phyloP scores from a whole-genome alignment of 2,888 invertebrate species.

The Dichetophora obliterata region DNA sequence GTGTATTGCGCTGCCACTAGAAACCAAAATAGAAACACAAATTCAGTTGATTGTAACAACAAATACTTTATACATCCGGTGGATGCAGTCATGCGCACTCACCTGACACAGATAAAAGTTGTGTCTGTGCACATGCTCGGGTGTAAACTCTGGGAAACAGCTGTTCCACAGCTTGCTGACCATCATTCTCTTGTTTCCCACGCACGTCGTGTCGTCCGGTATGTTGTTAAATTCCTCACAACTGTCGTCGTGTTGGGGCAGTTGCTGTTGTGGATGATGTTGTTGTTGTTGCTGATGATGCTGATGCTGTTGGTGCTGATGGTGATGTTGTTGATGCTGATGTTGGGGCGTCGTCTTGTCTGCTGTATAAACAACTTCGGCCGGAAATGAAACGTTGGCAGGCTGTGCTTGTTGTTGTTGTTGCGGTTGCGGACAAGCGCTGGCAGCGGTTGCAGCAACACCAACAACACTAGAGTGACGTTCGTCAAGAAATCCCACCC shows the following conservation, averaged over 20 bases:
- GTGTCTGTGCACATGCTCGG: constrained; percentile 69
- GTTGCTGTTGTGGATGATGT: constrained; percentile 52
- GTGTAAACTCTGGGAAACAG: constrained; percentile 69
- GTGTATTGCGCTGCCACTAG: constrained; percentile 70
- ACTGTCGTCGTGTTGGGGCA: constrained; percentile 59
- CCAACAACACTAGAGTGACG: constrained; percentile 7
- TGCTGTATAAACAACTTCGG: constrained; percentile 33
- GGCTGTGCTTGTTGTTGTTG: not conserved
- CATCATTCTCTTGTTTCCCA: constrained; percentile 69
- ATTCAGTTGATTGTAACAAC: no score
- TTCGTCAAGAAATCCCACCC: constrained; percentile 1
- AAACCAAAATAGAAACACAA: no score
- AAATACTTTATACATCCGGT: no score
- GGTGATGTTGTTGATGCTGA: constrained; percentile 52
- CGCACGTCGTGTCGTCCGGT: constrained; percentile 60
- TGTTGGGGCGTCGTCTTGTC: constrained; percentile 37
- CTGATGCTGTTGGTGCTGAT: constrained; percentile 51
- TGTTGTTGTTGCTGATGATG: constrained; percentile 50
- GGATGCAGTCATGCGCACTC: constrained; percentile 43
- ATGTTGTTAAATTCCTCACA: constrained; percentile 66
- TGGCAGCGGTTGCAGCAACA: constrained; percentile 23
- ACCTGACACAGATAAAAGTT: constrained; percentile 70
- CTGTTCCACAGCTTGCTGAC: constrained; percentile 70
- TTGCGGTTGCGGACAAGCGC: constrained; percentile 24
- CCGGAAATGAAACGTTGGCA: constrained; percentile 5